Conservation (phyloP, 1,140 invertebrate species). For the Matsumurasca onukii region DNA sequence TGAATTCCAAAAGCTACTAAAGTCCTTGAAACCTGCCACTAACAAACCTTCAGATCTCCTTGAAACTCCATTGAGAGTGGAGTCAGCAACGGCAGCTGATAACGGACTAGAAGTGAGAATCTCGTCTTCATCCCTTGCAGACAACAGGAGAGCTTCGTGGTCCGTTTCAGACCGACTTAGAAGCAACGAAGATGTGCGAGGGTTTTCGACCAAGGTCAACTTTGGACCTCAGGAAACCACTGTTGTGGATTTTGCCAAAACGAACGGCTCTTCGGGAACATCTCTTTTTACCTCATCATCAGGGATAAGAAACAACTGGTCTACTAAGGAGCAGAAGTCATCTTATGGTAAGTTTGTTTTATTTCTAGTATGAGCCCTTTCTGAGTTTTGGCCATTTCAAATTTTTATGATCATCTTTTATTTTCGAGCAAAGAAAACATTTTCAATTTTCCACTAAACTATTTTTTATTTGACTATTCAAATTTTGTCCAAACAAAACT, state of each 20-base stretch:
- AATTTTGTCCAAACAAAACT: no score
- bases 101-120: slow-evolving; percentile 40
- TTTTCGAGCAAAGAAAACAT: no score
- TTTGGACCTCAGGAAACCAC: slow-evolving; percentile 50
- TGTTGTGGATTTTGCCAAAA: slow-evolving; percentile 42
- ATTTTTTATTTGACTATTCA: no score
- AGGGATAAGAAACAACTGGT: neutral
- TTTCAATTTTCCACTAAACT: no score
- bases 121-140: slow-evolving; percentile 36
- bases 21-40: slow-evolving; percentile 43
- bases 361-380: no score
- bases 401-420: no score
- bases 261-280: neutral
- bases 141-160: slow-evolving; percentile 46
- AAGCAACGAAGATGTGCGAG: slow-evolving; percentile 47
- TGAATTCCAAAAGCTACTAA: slow-evolving; percentile 48
- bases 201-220: slow-evolving; percentile 60
- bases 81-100: slow-evolving; percentile 36
- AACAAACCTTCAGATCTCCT: slow-evolving; percentile 9
- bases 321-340: slow-evolving; percentile 1
- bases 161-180: slow-evolving; percentile 53
- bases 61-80: neutral
- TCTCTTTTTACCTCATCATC: neutral
- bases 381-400: no score
- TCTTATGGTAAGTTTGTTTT: slow-evolving; percentile 9